Percentiles rank a stretch among this genome's conserved stretches.
These are phyloP conservation scores for Suricata suricatta DNA, from an alignment of 2,113 vertebrate genomes.

Conservation along the genomic window DNA sequence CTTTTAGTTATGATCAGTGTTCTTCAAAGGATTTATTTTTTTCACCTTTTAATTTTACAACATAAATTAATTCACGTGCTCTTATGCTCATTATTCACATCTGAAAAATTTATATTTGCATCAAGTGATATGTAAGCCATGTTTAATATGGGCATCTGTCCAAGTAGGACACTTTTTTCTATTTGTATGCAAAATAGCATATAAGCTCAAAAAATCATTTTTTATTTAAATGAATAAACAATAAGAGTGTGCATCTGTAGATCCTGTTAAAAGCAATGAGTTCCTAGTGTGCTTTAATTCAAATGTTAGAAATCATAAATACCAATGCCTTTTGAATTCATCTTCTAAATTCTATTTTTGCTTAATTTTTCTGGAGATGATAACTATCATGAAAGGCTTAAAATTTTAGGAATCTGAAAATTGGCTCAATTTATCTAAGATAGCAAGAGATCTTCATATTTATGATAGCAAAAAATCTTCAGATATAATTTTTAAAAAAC, in stretches of 20 bases:
- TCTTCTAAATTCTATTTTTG: not conserved
- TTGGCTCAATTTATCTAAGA: not conserved
- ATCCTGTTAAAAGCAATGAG: not conserved
- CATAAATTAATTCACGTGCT: not conserved
- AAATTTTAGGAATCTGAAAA: not conserved
- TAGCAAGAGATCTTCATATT: not conserved
- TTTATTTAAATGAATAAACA: not conserved
- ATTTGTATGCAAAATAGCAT: not conserved
- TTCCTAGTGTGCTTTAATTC: not conserved
- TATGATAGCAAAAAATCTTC: not conserved
- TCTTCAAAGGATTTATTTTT: slow-evolving; percentile 1
- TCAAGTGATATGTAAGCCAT: not conserved
- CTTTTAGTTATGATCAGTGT: not conserved
- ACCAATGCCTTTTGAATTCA: not conserved
- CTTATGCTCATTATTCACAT: not conserved
- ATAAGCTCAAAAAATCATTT: not conserved
- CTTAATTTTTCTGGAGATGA: not conserved
- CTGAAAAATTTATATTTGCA: not conserved
- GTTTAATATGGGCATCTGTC: not conserved
- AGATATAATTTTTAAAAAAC: not conserved
- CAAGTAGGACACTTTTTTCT: slow-evolving; percentile 26
- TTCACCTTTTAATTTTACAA: not conserved
- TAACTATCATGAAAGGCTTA: not conserved
- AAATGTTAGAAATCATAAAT: not conserved
- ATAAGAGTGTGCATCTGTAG: not conserved